A percentile compares a stretch with the other conserved stretches of the same genome.
Conservation (phyloP, 2,797 vertebrate species). For the Craterocephalus amniculus region DNA sequence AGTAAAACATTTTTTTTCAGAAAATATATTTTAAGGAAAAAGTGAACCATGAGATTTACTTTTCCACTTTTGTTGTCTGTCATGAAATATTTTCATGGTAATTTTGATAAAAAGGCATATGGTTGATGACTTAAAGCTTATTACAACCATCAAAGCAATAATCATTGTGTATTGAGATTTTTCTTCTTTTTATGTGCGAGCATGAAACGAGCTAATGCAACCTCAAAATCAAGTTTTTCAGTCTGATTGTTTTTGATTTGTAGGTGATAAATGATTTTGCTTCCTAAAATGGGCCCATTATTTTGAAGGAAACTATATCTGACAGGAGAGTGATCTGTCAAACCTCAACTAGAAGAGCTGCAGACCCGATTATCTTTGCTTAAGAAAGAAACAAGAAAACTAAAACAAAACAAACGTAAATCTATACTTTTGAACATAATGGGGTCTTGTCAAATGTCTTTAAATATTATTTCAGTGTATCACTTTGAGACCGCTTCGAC, state of each 20-base stretch:
- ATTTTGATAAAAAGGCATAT: neutral
- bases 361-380: constrained; percentile 34
- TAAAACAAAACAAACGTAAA: neutral
- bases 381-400: neutral
- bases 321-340: constrained; percentile 47
- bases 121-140: neutral
- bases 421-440: constrained; percentile 2
- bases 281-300: constrained; percentile 35
- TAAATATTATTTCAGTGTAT: constrained; percentile 19
- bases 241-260: constrained; percentile 54
- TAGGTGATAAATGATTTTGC: constrained; percentile 34
- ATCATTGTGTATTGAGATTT: neutral
- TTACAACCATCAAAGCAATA: neutral
- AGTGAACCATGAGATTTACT: neutral
- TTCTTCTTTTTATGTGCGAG: neutral
- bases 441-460: neutral
- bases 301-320: constrained; percentile 33
- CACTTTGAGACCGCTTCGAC: constrained; percentile 13
- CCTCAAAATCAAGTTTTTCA: constrained; percentile 28
- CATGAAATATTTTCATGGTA: neutral
- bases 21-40: constrained; percentile 13
- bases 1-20: constrained; percentile 16
- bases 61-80: neutral
- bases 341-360: constrained; percentile 35
- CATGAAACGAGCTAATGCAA: constrained; percentile 9